Evolutionary conservation across 2,888 invertebrate species (phyloP), one percentile per base, ranked within the genome.

Genomic region (Tenthredo amoena): DNA sequence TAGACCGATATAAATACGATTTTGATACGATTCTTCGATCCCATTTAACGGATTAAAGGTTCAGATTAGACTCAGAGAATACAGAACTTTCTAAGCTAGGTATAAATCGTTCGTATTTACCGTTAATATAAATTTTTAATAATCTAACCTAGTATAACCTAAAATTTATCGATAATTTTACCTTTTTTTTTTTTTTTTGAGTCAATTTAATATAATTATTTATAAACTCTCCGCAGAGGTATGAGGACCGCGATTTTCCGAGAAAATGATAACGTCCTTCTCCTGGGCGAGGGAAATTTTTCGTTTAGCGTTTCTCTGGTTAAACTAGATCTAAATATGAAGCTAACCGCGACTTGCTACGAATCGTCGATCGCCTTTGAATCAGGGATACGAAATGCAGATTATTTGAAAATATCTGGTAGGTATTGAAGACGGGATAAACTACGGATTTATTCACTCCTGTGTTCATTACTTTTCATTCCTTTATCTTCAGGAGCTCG

Each of bases 271-370:
- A 88, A 85, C 34, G 90, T 94, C 58, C 90, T 95, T 55, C 90
- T 95, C 15, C 91, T 95, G 37, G 95, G 95, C 6, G 95, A 95
- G 89, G 95, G 95, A 2, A 95, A 95, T 90, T 95, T 95, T 90
- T 95, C 95, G 1, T 95, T 95, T 88, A 90, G 94, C 21, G 92
- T 93, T 21, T 92, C 93, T 26, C 90, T 95, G 76, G 87, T 91
- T 40, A 89, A 91, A 86, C 88, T 90, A 79, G 89, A 90, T 83
- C 88, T 91, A 9, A 88, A 89, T 55, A 89, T 93, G 58, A 87
- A 91, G 43, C 88, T 94, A 76, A 91, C 90, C 18, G 91, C 94
- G 18, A 93, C 94, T 31, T 94, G 94, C 88, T 92, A 94, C 81
- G 94, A 95, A 88, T 87, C 90, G 26, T 88, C 87, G 9, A 89